Base-by-base conservation (phyloP, 2,888 invertebrate species). In the Drosophila anceps region DNA sequence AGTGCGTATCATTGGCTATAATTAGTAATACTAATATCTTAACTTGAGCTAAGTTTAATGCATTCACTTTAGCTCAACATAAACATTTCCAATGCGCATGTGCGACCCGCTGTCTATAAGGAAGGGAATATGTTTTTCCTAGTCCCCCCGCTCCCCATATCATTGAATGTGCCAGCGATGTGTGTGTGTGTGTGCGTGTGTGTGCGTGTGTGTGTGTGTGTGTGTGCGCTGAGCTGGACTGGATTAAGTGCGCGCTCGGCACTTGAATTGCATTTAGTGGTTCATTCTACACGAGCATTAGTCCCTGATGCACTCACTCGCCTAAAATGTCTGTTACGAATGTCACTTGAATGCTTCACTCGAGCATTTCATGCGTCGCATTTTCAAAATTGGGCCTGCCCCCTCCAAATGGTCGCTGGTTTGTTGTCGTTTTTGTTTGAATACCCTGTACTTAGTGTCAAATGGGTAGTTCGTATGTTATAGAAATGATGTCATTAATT, bases 291-390 rank as follows among this genome's bases (percentile, higher is more conserved):
- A 59, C 53, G 50, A n/a, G 29, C 18, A 61, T 51, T 66, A 66
- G 74, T 39, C 39, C 53, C 29, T n/a, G n/a, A 31, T 51, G 65
- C 57, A 29, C 62, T 46, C 57, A 29, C 62, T 46, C 60, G 61
- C 51, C 48, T 61, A 46, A 69, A 69, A 79, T 55, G 74, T 62
- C 76, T 79, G 71, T 73, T 62, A 69, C 63, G 78, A 82, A 82
- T 76, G 73, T 75, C 76, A 85, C 84, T 84, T 78, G 50, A 75
- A 73, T 78, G 72, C 68, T 81, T 67, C 54, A 69, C 53, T 81
- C 55, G 37, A 46, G 61, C 64, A 76, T 67, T 50, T 59, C 62
- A 63, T 55, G 65, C 62, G 44, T 44, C 18, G 41, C 66, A 59
- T 60, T 72, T 33, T 54, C 60, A 41, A 61, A 61, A 44, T 44